Percentiles rank a stretch among this genome's conserved stretches.
phyloP scores from a whole-genome alignment of 2,113 vertebrate genomes.

The Pseudonaja textilis region DNA sequence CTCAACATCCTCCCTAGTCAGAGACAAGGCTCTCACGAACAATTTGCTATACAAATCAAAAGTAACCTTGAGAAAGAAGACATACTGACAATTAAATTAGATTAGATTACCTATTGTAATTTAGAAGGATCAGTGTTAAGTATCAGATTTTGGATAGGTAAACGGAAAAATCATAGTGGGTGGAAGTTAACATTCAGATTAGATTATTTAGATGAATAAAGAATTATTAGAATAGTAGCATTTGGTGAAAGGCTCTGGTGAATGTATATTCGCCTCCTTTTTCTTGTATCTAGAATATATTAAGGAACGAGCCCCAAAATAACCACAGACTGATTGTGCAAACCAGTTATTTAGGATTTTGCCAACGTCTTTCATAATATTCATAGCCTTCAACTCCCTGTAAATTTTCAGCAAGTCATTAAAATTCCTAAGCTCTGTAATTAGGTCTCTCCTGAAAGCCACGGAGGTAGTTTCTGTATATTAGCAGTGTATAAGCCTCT shows the following conservation, averaged over 20 bases:
- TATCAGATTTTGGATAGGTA: constrained; percentile 3
- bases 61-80: constrained; percentile 22
- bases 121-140: constrained; percentile 14
- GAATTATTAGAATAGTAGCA: neutral
- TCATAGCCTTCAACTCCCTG: constrained; percentile 73
- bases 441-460: constrained; percentile 77
- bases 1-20: neutral
- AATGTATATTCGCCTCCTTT: constrained; percentile 18
- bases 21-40: neutral
- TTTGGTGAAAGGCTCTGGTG: constrained; percentile 39
- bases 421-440: constrained; percentile 77
- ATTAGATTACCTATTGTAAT: constrained; percentile 24
- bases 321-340: constrained; percentile 64
- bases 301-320: constrained; percentile 47
- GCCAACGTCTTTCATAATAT: constrained; percentile 68
- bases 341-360: constrained; percentile 68
- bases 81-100: constrained; percentile 43
- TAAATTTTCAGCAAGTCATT: constrained; percentile 79
- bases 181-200: neutral
- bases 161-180: constrained; percentile 15
- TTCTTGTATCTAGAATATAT: constrained; percentile 35
- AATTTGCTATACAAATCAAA: neutral
- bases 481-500: constrained; percentile 54
- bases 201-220: constrained; percentile 17
- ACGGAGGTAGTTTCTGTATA: constrained; percentile 69